Evolutionary conservation across 2,113 vertebrate species (phyloP), one percentile per base, ranked within the genome.

Genomic region (Aviceda subcristata): DNA sequence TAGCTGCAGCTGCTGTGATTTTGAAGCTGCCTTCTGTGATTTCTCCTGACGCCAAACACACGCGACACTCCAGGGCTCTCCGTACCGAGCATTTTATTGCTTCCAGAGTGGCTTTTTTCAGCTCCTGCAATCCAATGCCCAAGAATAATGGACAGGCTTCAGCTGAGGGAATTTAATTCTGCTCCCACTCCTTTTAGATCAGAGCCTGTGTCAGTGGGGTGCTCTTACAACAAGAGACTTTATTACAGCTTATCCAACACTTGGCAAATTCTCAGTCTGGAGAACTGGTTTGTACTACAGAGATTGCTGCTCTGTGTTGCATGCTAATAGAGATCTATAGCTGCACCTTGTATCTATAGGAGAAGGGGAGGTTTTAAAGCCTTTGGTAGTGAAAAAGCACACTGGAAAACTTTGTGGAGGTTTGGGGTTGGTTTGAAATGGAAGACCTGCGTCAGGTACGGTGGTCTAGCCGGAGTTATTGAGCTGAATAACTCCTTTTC

Each of bases 221-320:
- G 59, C 96, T 80, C 59, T 95, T 95, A 97, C 92, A 96, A 96
- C 96, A 96, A 94, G 95, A 96, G 95, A 88, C 97, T 95, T 97
- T 97, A 92, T 98, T 97, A 93, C 96, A 95, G 97, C 95, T 97
- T 95, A 97, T 89, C 97, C 98, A 97, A 91, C 95, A 78, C 95
- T 96, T 97, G 97, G 96, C 97, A 97, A 97, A 95, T 96, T 96
- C 97, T 97, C 97, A 97, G 69, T 96, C 96, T 97, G 97, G 82
- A 92, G 92, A 92, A 90, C 92, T 91, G 92, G 96, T 98, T 97
- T 93, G 97, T 95, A 95, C 82, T 91, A 83, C 91, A 75, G 97
- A 73, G 62, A 97, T 79, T 93, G 97, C 94, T 69, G 95, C 53
- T 90, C 86, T 57, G 19, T 4, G 1, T 15, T 11, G 78, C 95